A percentile compares a stretch with the other conserved stretches of the same genome.
These are phyloP conservation scores for Boulengeromyrus knoepffleri DNA, from an alignment of 2,113 vertebrate genomes.

Conservation along the genomic window DNA sequence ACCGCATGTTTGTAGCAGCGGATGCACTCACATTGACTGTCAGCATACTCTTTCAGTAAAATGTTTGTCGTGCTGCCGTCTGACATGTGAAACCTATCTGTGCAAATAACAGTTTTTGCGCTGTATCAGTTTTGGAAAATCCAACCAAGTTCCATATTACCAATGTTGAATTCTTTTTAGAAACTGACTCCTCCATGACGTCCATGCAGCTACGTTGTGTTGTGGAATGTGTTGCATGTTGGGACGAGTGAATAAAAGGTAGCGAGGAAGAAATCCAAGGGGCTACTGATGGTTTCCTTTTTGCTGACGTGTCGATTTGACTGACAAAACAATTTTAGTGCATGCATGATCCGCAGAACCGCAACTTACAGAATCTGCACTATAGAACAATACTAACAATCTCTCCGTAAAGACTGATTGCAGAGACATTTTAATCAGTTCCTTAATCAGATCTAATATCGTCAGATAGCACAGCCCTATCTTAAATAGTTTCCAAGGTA, in stretches of 20 bases:
- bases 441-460: neutral
- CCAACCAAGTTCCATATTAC: neutral
- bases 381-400: neutral
- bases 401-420: neutral
- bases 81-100: neutral
- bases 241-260: neutral
- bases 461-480: neutral
- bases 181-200: neutral
- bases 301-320: neutral
- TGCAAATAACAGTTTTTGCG: neutral
- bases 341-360: neutral
- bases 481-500: neutral
- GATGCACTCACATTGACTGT: neutral
- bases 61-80: neutral
- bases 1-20: neutral
- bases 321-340: neutral
- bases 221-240: neutral
- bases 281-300: neutral
- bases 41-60: neutral
- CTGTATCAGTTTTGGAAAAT: neutral
- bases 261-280: neutral
- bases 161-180: neutral
- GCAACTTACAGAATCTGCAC: neutral
- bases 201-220: neutral
- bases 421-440: neutral